phyloP scores from a whole-genome alignment of 1,140 invertebrate genomes.

The Drosophila arizonae region DNA sequence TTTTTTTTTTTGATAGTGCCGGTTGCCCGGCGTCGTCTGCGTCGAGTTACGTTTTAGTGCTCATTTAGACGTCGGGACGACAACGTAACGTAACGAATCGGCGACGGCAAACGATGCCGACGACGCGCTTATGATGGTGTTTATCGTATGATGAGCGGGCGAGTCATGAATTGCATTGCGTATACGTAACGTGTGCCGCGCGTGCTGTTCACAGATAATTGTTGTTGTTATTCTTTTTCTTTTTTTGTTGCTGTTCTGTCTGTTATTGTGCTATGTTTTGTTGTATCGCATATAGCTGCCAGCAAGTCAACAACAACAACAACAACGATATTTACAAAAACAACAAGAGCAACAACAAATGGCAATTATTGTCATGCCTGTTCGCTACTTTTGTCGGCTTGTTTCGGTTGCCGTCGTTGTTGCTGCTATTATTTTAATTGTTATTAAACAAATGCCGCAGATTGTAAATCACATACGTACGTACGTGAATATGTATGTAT shows the following conservation, averaged over 20 bases:
- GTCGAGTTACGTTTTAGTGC: conserved; percentile 66
- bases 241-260: conserved; percentile 13
- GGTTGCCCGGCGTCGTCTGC: conserved; percentile 37
- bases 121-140: conserved; percentile 42
- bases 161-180: conserved; percentile 41
- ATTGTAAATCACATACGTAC: conserved; percentile 9
- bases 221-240: conserved; percentile 16
- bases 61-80: conserved; percentile 73
- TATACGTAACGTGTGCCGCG: conserved; percentile 64
- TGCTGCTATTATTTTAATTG: conserved; percentile 29
- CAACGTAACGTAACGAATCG: conserved; percentile 36
- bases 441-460: conserved; percentile 47
- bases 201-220: conserved; percentile 50
- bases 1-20: conserved; percentile 48
- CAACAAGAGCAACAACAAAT: conserved; percentile 27
- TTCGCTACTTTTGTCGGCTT: conserved; percentile 23
- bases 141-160: conserved; percentile 9
- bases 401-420: neutral
- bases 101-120: conserved; percentile 27
- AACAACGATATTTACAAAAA: no score
- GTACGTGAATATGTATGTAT: neutral
- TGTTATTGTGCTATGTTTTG: conserved; percentile 26
- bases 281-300: conserved; percentile 21
- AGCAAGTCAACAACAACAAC: conserved; percentile 34
- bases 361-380: conserved; percentile 46